Conservation (phyloP, 2,888 invertebrate genomes). For the Melipona bicolor region DNA sequence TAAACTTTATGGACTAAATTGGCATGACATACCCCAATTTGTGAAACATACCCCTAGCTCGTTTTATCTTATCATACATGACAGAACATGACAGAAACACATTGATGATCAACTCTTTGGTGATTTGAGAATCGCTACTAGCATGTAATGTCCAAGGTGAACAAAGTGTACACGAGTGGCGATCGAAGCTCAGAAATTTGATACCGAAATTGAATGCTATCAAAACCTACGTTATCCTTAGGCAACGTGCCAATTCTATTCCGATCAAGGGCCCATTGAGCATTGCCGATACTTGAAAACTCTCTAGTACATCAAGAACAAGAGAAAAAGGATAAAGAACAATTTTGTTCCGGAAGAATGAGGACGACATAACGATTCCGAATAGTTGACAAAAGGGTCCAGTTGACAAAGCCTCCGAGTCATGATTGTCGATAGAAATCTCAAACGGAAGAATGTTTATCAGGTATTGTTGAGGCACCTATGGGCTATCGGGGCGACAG, state of each 20-base stretch:
- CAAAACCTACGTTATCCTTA: not conserved
- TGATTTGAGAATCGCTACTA: not conserved
- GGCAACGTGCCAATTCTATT: not conserved
- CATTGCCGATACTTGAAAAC: not conserved
- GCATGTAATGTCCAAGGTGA: not conserved
- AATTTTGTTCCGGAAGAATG: not conserved
- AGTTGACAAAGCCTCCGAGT: not conserved
- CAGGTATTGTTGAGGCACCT: not conserved
- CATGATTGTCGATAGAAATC: not conserved
- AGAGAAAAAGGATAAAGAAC: not conserved
- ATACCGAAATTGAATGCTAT: not conserved
- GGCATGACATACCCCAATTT: not conserved
- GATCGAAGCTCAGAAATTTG: not conserved
- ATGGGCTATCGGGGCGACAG: conserved; percentile 26
- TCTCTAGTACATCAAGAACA: not conserved
- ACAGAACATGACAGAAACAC: not conserved
- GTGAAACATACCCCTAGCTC: not conserved
- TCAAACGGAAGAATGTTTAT: not conserved
- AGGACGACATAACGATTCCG: not conserved
- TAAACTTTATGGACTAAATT: not conserved
- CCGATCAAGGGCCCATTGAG: not conserved
- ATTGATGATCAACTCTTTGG: not conserved
- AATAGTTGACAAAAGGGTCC: not conserved
- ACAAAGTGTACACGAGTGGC: not conserved
- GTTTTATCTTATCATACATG: not conserved